Evolutionary conservation across 1,140 invertebrate genomes (phyloP), one percentile per base, ranked within the genome.

Genomic region (Drosophila seguyi): DNA sequence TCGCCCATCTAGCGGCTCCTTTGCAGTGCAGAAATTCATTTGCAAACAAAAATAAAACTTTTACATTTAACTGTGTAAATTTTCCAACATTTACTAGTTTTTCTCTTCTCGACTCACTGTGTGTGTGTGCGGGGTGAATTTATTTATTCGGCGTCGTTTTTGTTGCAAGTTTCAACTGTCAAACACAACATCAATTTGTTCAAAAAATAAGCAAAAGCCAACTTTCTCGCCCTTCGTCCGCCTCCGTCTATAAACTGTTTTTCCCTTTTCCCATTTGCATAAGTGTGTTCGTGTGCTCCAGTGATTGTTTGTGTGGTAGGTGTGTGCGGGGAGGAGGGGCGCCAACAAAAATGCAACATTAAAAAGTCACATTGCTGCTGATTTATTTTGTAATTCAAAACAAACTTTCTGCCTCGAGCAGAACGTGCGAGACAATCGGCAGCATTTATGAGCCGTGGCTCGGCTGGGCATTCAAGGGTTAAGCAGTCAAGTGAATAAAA

Each of bases 161-260:
- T 91, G 77, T 87, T 81, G 84, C 77, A 91, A 88, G 84, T 91
- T 91, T 91, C 68, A 91, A 91, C 88, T 91, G 88, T 91, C 88
- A 91, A 91, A 91, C 88, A 91, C 88, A 91, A 91, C 88, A 91
- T 91, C 88, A 91, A 91, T 91, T 91, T 91, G 88, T 84, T 81
- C 68, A 81, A 90, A 90, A 90, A 90, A 90, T 90, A 87, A 88
- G 80, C 85, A 87, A 75, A 75, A 65, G 60, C 66, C 39, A 90
- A 87, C 80, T 87, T 87, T 83, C 82, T 78, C 76, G 77, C 77
- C 53, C 52, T 25, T 16, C 72, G 57, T 62, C 39, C n/a, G 7
- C 25, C 25, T 50, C 59, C 63, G 55, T 53, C 65, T 71, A 69
- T 84, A 88, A 84, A 87, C 76, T 60, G 80, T 80, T 88, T 88